These are phyloP conservation scores for Liolophura sinensis DNA, from an alignment of 1,140 invertebrate species.

Conservation along the genomic window DNA sequence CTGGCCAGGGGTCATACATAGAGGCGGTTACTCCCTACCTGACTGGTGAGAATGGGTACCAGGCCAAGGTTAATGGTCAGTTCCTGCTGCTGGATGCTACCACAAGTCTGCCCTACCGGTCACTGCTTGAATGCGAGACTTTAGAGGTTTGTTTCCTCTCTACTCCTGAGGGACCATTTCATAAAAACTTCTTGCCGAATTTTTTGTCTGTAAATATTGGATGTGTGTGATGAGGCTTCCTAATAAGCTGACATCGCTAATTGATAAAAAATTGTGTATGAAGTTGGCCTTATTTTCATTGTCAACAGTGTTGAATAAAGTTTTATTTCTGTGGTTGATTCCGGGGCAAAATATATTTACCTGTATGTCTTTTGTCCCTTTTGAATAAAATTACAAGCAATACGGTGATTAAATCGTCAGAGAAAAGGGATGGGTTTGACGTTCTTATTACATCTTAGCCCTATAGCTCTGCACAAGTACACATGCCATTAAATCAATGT, in stretches of 20 bases:
- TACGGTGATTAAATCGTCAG: too few species aligned
- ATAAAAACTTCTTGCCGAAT: neutral
- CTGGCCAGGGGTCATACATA: slow-evolving; percentile 89
- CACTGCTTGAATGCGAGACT: slow-evolving; percentile 90
- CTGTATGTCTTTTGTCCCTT: too few species aligned
- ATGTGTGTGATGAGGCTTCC: neutral
- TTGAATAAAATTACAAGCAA: too few species aligned
- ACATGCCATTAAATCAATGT: too few species aligned
- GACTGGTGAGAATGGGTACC: slow-evolving; percentile 80
- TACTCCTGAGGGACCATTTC: neutral
- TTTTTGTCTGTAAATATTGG: neutral
- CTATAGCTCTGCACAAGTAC: too few species aligned
- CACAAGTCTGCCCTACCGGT: slow-evolving; percentile 86
- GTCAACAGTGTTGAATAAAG: too few species aligned
- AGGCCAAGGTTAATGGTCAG: slow-evolving; percentile 89
- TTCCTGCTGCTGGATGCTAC: slow-evolving; percentile 91
- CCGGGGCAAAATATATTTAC: too few species aligned
- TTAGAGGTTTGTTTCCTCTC: slow-evolving; percentile 67
- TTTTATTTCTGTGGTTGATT: too few species aligned
- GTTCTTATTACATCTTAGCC: too few species aligned
- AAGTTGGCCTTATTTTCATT: too few species aligned
- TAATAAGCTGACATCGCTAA: neutral
- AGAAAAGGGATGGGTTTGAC: too few species aligned
- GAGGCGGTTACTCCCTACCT: slow-evolving; percentile 96
- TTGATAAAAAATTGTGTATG: slow-evolving; percentile 1